A percentile compares a stretch with the other conserved stretches of the same genome.
Evolutionary conservation across 2,888 invertebrate species (phyloP).

Genomic region (Labia minor): DNA sequence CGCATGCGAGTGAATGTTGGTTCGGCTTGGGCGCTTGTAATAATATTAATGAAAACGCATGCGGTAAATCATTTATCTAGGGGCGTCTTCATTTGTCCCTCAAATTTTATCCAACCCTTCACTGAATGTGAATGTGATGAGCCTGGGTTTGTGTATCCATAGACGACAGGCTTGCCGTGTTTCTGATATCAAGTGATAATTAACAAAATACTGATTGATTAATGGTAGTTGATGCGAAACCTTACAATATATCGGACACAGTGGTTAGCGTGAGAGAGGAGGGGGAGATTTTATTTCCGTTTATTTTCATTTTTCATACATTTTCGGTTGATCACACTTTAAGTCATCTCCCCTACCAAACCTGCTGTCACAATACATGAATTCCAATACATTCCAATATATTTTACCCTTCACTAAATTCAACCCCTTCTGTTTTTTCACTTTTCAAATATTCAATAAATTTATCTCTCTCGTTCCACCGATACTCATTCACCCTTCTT

Average conservation of each 20-base stretch:
- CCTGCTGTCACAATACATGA: not conserved
- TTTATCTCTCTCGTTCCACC: too few relatives aligned
- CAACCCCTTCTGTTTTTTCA: too few relatives aligned
- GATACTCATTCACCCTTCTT: too few relatives aligned
- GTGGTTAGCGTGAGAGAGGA: not conserved
- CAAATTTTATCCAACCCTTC: not conserved
- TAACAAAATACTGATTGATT: conserved; percentile 13
- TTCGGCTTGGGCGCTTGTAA: not conserved
- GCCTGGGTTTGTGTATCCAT: not conserved
- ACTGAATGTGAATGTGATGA: not conserved
- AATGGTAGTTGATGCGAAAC: not conserved
- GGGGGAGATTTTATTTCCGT: not conserved
- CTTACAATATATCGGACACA: not conserved
- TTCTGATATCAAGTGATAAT: conserved; percentile 13
- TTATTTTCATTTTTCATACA: not conserved
- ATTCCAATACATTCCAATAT: too few relatives aligned
- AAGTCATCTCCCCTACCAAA: not conserved
- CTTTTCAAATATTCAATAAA: too few relatives aligned
- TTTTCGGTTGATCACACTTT: not conserved
- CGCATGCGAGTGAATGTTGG: conserved; percentile 7
- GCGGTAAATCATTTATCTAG: conserved; percentile 8
- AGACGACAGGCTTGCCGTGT: not conserved
- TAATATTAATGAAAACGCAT: conserved; percentile 13
- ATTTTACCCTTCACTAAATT: too few relatives aligned
- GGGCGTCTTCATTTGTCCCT: conserved; percentile 8